Evolutionary conservation across 2,888 invertebrate genomes (phyloP), one percentile per base, ranked within the genome.

Genomic region (Allygus modestus): DNA sequence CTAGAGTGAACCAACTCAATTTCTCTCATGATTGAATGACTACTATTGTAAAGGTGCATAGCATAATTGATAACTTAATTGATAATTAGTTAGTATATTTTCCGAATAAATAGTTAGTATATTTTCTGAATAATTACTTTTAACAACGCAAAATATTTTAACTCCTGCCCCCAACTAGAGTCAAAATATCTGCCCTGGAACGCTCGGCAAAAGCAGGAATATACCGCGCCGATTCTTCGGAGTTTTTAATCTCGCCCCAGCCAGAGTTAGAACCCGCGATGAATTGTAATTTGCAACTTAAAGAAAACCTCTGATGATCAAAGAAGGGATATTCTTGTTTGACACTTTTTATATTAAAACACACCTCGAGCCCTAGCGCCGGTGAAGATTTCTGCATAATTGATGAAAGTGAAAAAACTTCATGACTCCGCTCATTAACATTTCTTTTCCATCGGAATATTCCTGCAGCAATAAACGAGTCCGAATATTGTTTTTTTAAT

Each of bases 271-370:
- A 73, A 54, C 73, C 73, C 33, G 71, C 26, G 71, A 82, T 82
- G 82, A 83, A 71, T 83, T 71, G 73, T 83, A 83, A 83, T 83
- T 83, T 83, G 51, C 71, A 83, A 83, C 69, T 71, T 82, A 51
- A 69, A 83, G 83, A 87, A 86, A 85, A 86, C 85, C 86, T 84
- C 84, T 84, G 85, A 86, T 87, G 86, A 87, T 87, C 87, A 87
- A 87, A 87, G 87, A 71, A 82, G 85, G 71, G 73, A 83, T 65
- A 73, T 83, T 83, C 83, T 54, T 79, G 79, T 79, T 83, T 83
- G 83, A 83, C 83, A 83, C 83, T 83, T 83, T 81, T 83, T 83
- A 82, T 82, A 83, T 83, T 83, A 83, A 83, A 83, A 65, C 83
- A 83, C 73, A 83, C 46, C 71, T 83, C 37, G 79, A 37, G 83